Evolutionary conservation across 2,888 invertebrate genomes (phyloP).

Genomic region (Drosophila fulvimacula): DNA sequence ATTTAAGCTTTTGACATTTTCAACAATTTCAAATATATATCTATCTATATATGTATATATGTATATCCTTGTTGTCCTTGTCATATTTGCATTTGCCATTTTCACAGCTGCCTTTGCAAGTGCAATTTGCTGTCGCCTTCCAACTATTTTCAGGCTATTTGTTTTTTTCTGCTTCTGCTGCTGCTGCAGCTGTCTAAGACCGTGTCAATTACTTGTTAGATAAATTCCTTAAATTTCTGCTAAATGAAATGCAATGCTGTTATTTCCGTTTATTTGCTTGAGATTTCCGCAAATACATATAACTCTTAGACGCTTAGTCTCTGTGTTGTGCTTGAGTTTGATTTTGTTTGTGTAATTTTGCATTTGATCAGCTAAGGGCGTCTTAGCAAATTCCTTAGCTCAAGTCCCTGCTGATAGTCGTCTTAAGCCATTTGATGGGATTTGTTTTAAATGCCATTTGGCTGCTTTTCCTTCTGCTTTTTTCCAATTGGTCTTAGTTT

Average conservation of each 20-base stretch:
- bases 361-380: constrained; percentile 28
- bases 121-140: constrained; percentile 22
- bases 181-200: constrained; percentile 18
- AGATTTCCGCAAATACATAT: constrained; percentile 34
- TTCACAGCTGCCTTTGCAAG: constrained; percentile 38
- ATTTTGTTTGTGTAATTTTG: constrained; percentile 11
- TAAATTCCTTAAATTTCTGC: constrained; percentile 47
- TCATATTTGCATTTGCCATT: constrained; percentile 35
- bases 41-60: background rate
- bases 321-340: background rate
- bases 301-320: background rate
- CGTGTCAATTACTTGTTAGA: constrained; percentile 51
- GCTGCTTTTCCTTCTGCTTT: constrained; percentile 9
- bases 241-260: constrained; percentile 49
- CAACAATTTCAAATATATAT: constrained; percentile 3
- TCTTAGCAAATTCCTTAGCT: constrained; percentile 16
- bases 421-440: constrained; percentile 8
- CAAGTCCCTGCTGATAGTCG: constrained; percentile 18
- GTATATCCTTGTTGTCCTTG: constrained; percentile 22
- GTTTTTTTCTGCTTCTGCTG: constrained; percentile 11
- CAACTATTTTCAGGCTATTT: constrained; percentile 28
- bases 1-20: constrained; percentile 47
- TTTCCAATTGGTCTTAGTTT: constrained; percentile 1
- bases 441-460: constrained; percentile 29
- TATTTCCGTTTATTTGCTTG: constrained; percentile 37